Percentiles rank a stretch among this genome's conserved stretches.
Evolutionary conservation across 2,888 invertebrate species (phyloP).

Genomic region (Nephrotoma flavescens): DNA sequence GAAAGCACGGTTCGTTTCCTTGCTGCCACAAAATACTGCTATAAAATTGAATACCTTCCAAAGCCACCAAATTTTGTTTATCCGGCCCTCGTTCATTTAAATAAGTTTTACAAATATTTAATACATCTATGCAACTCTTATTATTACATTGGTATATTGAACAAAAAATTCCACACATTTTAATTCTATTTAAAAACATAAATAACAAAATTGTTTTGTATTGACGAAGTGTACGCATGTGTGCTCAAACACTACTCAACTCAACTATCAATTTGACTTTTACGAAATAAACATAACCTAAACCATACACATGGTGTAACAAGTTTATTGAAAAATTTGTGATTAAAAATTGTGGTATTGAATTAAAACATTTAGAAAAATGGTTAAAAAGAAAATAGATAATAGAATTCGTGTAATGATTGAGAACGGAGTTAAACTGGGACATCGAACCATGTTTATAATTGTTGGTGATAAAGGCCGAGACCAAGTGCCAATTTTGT

Average conservation of each 20-base stretch:
- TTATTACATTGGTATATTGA: neutral
- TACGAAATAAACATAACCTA: neutral
- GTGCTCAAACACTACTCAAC: neutral
- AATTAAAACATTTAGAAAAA: conserved; percentile 30
- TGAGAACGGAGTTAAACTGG: conserved; percentile 86
- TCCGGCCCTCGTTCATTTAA: conserved; percentile 18
- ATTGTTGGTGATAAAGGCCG: conserved; percentile 90
- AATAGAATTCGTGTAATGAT: conserved; percentile 89
- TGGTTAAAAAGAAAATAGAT: conserved; percentile 92
- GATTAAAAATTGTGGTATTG: neutral
- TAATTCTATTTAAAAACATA: neutral
- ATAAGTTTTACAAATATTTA: conserved; percentile 3
- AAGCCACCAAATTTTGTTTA: conserved; percentile 3
- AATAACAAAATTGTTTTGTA: too few species aligned
- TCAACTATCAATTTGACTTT: neutral
- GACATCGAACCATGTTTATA: conserved; percentile 87
- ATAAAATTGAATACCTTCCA: conserved; percentile 15
- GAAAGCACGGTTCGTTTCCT: conserved; percentile 44
- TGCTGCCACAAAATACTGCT: conserved; percentile 73
- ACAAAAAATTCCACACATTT: conserved; percentile 14
- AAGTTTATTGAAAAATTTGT: neutral
- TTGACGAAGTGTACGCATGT: too few species aligned
- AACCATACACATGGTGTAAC: neutral
- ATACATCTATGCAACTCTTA: neutral
- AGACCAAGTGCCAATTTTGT: conserved; percentile 94